phyloP scores from a whole-genome alignment of 2,888 invertebrate species.

The Baronia brevicornis region DNA sequence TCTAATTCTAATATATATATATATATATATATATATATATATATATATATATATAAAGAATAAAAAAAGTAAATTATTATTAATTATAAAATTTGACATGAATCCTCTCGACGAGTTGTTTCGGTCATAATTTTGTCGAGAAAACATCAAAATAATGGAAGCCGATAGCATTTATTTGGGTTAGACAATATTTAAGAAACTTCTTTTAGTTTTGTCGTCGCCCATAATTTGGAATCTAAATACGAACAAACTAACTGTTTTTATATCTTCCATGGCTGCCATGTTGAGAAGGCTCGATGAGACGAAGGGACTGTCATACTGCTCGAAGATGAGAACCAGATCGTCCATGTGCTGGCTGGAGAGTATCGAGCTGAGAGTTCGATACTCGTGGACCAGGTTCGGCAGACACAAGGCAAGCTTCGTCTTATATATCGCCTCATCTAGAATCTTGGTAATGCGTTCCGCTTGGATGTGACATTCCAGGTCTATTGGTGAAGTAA shows the following conservation, averaged over 20 bases:
- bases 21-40: too few relatives aligned
- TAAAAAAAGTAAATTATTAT: background rate
- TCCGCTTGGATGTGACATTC: slow-evolving; percentile 71
- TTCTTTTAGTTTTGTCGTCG: too few relatives aligned
- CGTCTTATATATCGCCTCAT: slow-evolving; percentile 63
- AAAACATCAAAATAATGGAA: too few relatives aligned
- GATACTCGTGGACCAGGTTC: slow-evolving; percentile 50
- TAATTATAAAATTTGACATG: too few relatives aligned
- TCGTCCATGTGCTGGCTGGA: slow-evolving; percentile 53
- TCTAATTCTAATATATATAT: too few relatives aligned
- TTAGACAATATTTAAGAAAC: too few relatives aligned
- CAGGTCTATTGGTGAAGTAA: slow-evolving; percentile 61
- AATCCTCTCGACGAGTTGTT: too few relatives aligned
- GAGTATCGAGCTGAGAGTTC: slow-evolving; percentile 38
- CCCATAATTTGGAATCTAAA: too few relatives aligned
- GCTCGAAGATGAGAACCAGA: slow-evolving; percentile 57
- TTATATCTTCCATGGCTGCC: slow-evolving; percentile 56
- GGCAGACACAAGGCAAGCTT: slow-evolving; percentile 59
- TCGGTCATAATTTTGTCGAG: too few relatives aligned
- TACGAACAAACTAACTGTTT: slow-evolving; percentile 38
- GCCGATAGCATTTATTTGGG: too few relatives aligned
- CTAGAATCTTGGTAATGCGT: slow-evolving; percentile 68
- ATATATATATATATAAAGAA: too few relatives aligned
- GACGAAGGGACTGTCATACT: slow-evolving; percentile 57
- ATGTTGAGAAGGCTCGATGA: slow-evolving; percentile 52